These are phyloP conservation scores for Allophyes oxyacanthae DNA, from an alignment of 2,888 invertebrate genomes.

Conservation along the genomic window DNA sequence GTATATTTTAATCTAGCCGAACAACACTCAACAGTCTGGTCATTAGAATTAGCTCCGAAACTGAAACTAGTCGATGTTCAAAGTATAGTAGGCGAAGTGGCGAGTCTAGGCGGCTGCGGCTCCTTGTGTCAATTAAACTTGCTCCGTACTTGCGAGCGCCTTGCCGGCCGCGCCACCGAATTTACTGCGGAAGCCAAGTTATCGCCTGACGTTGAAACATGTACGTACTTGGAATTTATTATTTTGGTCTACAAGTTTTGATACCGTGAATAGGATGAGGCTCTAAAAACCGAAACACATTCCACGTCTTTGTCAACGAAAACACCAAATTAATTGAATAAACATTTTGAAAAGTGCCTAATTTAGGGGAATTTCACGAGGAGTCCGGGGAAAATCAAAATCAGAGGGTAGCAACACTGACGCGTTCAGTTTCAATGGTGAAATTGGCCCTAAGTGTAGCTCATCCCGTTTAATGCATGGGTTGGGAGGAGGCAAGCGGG, in stretches of 20 bases:
- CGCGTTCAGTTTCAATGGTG: no score
- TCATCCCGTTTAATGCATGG: constrained; percentile 40
- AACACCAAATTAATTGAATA: no score
- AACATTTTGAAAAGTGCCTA: no score
- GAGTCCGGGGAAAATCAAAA: no score
- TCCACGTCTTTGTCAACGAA: no score
- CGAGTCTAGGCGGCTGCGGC: constrained; percentile 39
- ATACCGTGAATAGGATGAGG: not conserved
- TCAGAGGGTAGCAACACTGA: no score
- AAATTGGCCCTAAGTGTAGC: constrained; percentile 31
- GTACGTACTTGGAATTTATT: constrained; percentile 27
- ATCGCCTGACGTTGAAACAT: constrained; percentile 30
- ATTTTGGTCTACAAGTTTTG: constrained; percentile 11
- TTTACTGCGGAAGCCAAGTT: constrained; percentile 35
- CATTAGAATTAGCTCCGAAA: constrained; percentile 32
- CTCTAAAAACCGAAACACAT: no score
- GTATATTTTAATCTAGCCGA: constrained; percentile 23
- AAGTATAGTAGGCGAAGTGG: constrained; percentile 20
- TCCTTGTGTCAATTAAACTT: constrained; percentile 54
- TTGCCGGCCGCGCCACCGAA: constrained; percentile 24
- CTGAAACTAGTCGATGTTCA: constrained; percentile 34
- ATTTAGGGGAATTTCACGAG: no score
- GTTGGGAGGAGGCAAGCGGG: constrained; percentile 19
- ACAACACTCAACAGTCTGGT: constrained; percentile 31
- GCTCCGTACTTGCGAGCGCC: constrained; percentile 17